A percentile compares a stretch with the other conserved stretches of the same genome.
phyloP scores from a whole-genome alignment of 2,888 invertebrate species.

The Diaphora mendica region DNA sequence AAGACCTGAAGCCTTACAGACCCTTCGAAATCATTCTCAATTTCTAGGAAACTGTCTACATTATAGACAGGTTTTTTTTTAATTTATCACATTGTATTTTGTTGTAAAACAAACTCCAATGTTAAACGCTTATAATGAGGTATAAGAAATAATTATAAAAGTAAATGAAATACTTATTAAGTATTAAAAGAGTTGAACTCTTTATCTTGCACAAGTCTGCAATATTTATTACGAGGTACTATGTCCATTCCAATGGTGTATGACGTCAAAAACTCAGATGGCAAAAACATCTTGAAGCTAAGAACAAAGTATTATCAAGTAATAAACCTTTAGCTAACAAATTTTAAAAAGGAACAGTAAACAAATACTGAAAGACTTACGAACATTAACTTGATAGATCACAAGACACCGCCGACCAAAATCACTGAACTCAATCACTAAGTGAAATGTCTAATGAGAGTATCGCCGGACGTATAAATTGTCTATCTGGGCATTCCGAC shows the following conservation, averaged over 20 bases:
- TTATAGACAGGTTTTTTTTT: not conserved
- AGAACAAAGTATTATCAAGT: not conserved
- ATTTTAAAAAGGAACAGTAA: conserved; percentile 1
- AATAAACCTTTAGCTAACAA: conserved; percentile 6
- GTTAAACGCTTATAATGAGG: not conserved
- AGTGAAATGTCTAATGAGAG: conserved; percentile 32
- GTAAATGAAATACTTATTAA: not conserved
- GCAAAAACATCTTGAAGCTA: not conserved
- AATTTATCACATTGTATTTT: not conserved
- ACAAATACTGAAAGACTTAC: conserved; percentile 12
- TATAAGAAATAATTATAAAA: not conserved
- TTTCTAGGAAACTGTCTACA: not conserved
- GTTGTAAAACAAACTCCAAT: not conserved
- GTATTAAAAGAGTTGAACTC: too few species aligned
- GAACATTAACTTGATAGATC: conserved; percentile 25
- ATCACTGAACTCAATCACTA: conserved; percentile 21
- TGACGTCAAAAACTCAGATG: not conserved
- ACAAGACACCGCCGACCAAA: conserved; percentile 19
- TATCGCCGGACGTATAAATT: conserved; percentile 49
- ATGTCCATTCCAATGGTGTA: not conserved
- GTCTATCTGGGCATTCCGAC: conserved; percentile 28
- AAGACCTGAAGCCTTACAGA: too few species aligned
- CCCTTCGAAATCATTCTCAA: too few species aligned
- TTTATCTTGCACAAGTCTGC: not conserved
- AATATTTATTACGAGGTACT: not conserved